Conservation (phyloP, 2,888 invertebrate species). For the Chouioia cunea region DNA sequence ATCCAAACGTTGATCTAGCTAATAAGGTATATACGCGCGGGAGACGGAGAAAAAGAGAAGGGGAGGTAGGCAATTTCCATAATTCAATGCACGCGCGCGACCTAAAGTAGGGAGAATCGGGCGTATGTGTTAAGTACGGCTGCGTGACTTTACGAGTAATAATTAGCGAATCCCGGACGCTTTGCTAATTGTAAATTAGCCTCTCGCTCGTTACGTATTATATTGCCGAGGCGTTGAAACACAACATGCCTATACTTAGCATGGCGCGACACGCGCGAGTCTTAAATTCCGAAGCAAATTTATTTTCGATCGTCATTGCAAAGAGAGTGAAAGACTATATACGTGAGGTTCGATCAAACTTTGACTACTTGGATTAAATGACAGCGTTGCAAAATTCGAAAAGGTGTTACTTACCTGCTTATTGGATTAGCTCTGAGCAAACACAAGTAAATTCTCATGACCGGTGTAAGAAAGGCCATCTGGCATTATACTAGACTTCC, state of each 20-base stretch:
- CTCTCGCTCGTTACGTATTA: slow-evolving; percentile 50
- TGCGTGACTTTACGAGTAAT: slow-evolving; percentile 52
- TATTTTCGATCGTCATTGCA: no score
- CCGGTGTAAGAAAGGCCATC: background rate
- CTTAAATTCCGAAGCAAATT: background rate
- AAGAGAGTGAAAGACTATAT: no score
- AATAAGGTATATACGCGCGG: slow-evolving; percentile 38
- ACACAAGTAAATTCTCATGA: no score
- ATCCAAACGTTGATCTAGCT: slow-evolving; percentile 44
- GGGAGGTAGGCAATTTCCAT: slow-evolving; percentile 40
- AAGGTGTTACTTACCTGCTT: no score
- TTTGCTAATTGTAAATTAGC: slow-evolving; percentile 55
- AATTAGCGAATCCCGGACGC: slow-evolving; percentile 53
- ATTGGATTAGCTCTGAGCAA: no score
- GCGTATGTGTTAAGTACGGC: background rate
- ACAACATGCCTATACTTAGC: no score
- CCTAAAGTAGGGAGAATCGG: background rate
- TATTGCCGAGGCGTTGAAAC: slow-evolving; percentile 41
- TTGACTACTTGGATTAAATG: no score
- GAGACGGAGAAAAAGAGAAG: background rate
- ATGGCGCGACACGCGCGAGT: background rate
- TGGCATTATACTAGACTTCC: background rate
- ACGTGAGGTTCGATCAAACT: no score
- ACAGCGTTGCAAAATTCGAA: no score
- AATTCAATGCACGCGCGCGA: background rate